A percentile compares a stretch with the other conserved stretches of the same genome.
These are phyloP conservation scores for Hypotaenidia philippensis DNA, from an alignment of 2,797 vertebrate species.

Conservation along the genomic window DNA sequence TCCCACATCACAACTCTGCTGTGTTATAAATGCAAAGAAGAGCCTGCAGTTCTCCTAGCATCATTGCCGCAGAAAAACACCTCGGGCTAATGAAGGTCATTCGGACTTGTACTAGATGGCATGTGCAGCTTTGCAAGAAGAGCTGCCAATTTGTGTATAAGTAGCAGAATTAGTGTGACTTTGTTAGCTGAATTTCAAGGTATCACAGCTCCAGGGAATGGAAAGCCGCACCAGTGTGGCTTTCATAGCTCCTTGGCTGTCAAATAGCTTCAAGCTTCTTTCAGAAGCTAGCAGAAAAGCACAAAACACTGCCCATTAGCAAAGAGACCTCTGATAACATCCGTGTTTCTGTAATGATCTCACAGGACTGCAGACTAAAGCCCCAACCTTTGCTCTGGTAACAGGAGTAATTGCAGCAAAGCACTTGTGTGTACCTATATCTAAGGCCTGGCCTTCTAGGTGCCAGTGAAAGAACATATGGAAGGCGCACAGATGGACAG, in stretches of 20 bases:
- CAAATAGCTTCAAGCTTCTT: neutral
- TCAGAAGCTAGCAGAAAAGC: neutral
- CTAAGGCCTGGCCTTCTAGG: neutral
- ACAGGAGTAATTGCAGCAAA: neutral
- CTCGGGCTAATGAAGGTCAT: neutral
- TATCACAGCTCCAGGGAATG: neutral
- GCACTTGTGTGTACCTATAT: rapidly evolving
- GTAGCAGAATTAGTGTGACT: neutral
- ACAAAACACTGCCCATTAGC: neutral
- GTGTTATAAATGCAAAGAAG: neutral
- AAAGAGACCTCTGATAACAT: neutral
- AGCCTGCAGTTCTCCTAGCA: neutral
- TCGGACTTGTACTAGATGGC: neutral
- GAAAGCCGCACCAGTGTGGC: neutral
- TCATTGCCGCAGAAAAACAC: neutral
- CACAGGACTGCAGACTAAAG: neutral
- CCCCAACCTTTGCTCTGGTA: neutral
- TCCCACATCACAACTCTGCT: neutral
- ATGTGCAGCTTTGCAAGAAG: neutral
- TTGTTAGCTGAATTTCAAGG: neutral
- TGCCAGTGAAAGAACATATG: neutral
- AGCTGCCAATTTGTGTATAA: neutral
- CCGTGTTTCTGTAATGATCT: neutral
- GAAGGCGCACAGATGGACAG: rapidly evolving
- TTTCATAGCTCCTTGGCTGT: neutral